Base-by-base conservation (phyloP, 2,113 vertebrate species). In the Chascanopsetta lugubris region DNA sequence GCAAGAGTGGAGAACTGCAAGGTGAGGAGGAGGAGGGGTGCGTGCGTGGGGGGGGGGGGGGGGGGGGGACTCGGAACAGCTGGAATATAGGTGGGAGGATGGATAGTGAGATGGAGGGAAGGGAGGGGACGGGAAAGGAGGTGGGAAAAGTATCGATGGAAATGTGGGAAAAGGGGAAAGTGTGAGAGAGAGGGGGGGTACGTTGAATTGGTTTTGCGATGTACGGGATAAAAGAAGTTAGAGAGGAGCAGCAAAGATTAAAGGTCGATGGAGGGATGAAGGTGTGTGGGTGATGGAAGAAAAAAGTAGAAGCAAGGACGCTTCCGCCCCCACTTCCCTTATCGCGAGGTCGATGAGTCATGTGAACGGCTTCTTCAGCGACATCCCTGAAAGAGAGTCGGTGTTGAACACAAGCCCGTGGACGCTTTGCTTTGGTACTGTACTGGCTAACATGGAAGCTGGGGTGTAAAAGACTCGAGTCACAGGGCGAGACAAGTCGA, bases 1-100 rank as follows among this genome's bases (percentile, higher is more conserved):
- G 96, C 90, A 93, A 96, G 77, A 98, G 97, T n/a, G 97, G 97
- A 72, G 96, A 99, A 74, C 93, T 99, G 36, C 96, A 97, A 95
- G 97, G 97, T 99, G 67, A 65, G 94, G 56, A 74, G 43, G 26
- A 21, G 13, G 30, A 11, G 5, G 12, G 45, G 24, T 46, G 26
- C 46, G 27, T 22, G 46, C 5, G 24, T 32, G 32, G n/a, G 26
- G 4, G 13, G 30, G 25, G 8, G 55, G 18, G 10, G 45, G 6
- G 17, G 32, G 2, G 61, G 5, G 0, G 3, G 25, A 29, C 17
- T 58, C 27, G 6, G 8, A 59, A 30, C n/a, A 60, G 12, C 34
- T 61, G 27, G 55, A 64, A 17, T 26, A 29, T 63, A 60, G 51
- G 47, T 38, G 15, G 24, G 25, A 50, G 17, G 26, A 55, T 27